Evolutionary conservation across 1,140 invertebrate species (phyloP), one percentile per base, ranked within the genome.

Genomic region (Halictus rubicundus): DNA sequence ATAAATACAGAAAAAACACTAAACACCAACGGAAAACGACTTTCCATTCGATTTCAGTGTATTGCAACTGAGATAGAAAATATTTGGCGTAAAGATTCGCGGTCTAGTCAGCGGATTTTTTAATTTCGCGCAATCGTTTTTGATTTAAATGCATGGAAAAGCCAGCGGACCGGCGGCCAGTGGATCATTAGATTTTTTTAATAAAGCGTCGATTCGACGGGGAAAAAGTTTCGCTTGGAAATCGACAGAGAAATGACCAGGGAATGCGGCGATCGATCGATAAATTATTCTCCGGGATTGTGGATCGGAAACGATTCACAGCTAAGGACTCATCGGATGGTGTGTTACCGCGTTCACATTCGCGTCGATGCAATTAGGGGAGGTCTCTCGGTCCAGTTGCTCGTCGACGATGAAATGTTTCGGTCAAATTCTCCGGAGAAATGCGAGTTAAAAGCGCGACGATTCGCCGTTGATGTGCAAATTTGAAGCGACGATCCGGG

Each of bases 261-360:
- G 66, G 54, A 66, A 66, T 61, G 64, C 42, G 9, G 63, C 73
- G 78, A 81, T 85, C 83, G 84, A 68, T 87, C 85, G 85, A 84
- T 84, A 84, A 87, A 87, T 87, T 86, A 84, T 87, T 87, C 75
- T 32, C 57, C 25, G 60, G 57, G 70, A 74, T 70, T 49, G 73
- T 19, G 70, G 46, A 57, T 72, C 60, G 9, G 25, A 16, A 49
- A 37, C 61, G 65, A 68, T 61, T 54, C 71, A 23, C 23, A 61
- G 81, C 73, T 79, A 76, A 86, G 83, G 70, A 86, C 78, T 80
- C 75, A 64, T 70, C 8, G 69, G 73, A 60, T 23, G 77, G 68
- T 68, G 39, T 49, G 27, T 42, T 69, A 66, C 60, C 72, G 69
- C 63, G 61, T 12, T 80, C 32, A 68, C 73, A 27, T 32, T 57